Percentiles rank a stretch among this genome's conserved stretches.
Evolutionary conservation across 1,140 invertebrate species (phyloP).

Genomic region (Tachypleus tridentatus): DNA sequence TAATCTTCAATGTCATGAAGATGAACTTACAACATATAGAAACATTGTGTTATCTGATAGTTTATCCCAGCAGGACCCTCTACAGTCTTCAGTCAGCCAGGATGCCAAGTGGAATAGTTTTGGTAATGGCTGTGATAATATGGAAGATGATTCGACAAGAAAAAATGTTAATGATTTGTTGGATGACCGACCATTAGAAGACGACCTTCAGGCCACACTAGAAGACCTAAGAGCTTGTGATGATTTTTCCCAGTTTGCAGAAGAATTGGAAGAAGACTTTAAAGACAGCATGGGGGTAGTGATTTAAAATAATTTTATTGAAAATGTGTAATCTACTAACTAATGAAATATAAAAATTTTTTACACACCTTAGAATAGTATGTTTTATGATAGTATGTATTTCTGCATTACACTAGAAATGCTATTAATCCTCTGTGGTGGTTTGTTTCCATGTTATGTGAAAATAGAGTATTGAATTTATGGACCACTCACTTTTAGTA

Average conservation of each 20-base stretch:
- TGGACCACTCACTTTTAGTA: no score
- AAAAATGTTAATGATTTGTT: slow-evolving; percentile 13
- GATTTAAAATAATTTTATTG: no score
- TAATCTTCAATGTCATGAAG: neutral
- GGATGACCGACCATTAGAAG: slow-evolving; percentile 12
- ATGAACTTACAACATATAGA: slow-evolving; percentile 5
- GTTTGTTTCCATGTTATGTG: no score
- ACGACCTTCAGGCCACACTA: slow-evolving; percentile 26
- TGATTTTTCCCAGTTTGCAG: slow-evolving; percentile 27
- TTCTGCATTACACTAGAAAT: no score
- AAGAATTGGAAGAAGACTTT: slow-evolving; percentile 16
- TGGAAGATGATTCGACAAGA: slow-evolving; percentile 10
- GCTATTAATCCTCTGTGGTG: no score
- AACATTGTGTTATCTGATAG: neutral
- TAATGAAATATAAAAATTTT: no score
- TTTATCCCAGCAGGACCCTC: slow-evolving; percentile 3
- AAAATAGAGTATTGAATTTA: no score
- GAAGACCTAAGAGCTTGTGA: slow-evolving; percentile 27
- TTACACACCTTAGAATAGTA: no score
- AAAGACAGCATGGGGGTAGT: no score
- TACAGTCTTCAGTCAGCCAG: slow-evolving; percentile 5
- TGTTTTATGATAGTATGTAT: no score
- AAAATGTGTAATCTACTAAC: no score
- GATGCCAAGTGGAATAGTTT: slow-evolving; percentile 3
- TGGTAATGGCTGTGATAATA: slow-evolving; percentile 5